Evolutionary conservation across 2,797 vertebrate species (phyloP), one percentile per base, ranked within the genome.

Genomic region (Sebastes hubbsi): DNA sequence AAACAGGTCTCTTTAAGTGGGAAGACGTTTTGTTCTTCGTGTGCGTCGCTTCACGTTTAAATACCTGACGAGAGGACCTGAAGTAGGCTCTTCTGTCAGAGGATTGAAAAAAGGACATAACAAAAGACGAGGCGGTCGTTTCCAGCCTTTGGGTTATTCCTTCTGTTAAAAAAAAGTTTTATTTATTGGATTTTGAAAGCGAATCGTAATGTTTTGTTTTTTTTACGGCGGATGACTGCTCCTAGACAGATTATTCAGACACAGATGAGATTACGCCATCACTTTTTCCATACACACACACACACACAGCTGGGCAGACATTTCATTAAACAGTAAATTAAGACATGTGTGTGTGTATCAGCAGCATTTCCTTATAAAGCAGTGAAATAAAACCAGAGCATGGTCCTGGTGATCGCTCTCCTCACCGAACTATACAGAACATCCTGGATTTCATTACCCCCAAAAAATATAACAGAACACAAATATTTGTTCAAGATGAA

Each of bases 321-420:
- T 87, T 91, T 85, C 75, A 86, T 89, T 82, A 62, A 78, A 73
- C 86, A 87, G 81, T 91, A 87, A 94, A 89, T 91, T 78, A 86
- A 76, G 77, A 79, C 63, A 32, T 38, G 38, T 75, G 83, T 79
- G 84, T 81, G 70, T 82, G 59, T 89, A 67, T 38, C 36, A 22
- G 80, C 75, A 67, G 68, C 68, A 27, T 89, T 82, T 89, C 95
- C 95, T 91, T 96, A 95, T 96, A 95, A 94, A 95, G 95, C 68
- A 87, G 85, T 83, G 82, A 80, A 91, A 88, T 80, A 54, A 78
- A 87, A 80, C 2, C 70, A 25, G 78, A 66, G 77, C 74, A 14
- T 68, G 16, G 8, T 38, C 13, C 11, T 8, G 24, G 18, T 55
- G 75, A 64, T 24, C 22, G 22, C 36, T n/a, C 27, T 72, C 30